phyloP scores from a whole-genome alignment of 1,140 invertebrate species.

The Aphaenogaster rudis region DNA sequence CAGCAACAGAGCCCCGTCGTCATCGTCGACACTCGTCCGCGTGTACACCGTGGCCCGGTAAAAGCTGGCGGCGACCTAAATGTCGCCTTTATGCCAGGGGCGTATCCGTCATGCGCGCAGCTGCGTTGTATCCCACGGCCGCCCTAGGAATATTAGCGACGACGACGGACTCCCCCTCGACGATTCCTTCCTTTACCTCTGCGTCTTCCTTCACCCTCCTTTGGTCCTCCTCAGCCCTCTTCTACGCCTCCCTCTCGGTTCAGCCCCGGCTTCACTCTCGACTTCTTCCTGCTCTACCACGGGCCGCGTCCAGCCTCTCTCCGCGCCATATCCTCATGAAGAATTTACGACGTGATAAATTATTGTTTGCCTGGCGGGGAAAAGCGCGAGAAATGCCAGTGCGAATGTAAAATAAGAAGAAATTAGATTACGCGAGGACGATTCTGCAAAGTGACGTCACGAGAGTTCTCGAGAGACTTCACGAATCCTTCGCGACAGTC shows the following conservation, averaged over 20 bases:
- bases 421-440: slow-evolving; percentile 67
- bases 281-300: slow-evolving; percentile 36
- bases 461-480: slow-evolving; percentile 12
- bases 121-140: slow-evolving; percentile 72
- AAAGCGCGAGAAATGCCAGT: slow-evolving; percentile 22
- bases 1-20: slow-evolving; percentile 49
- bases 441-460: slow-evolving; percentile 31
- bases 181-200: slow-evolving; percentile 59
- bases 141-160: slow-evolving; percentile 74
- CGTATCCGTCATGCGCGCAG: slow-evolving; percentile 78
- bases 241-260: neutral
- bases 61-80: slow-evolving; percentile 76
- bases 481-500: slow-evolving; percentile 15
- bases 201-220: neutral
- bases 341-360: slow-evolving; percentile 75
- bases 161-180: slow-evolving; percentile 50
- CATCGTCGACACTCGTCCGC: slow-evolving; percentile 47
- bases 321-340: slow-evolving; percentile 63
- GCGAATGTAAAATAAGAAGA: slow-evolving; percentile 46
- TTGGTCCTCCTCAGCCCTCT: neutral
- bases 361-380: slow-evolving; percentile 64
- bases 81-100: slow-evolving; percentile 78
- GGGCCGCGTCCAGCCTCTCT: slow-evolving; percentile 21
- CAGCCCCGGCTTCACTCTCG: slow-evolving; percentile 35
- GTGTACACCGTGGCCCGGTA: slow-evolving; percentile 68